A percentile compares a stretch with the other conserved stretches of the same genome.
phyloP scores from a whole-genome alignment of 2,113 vertebrate species.

The Anolis sagrei region DNA sequence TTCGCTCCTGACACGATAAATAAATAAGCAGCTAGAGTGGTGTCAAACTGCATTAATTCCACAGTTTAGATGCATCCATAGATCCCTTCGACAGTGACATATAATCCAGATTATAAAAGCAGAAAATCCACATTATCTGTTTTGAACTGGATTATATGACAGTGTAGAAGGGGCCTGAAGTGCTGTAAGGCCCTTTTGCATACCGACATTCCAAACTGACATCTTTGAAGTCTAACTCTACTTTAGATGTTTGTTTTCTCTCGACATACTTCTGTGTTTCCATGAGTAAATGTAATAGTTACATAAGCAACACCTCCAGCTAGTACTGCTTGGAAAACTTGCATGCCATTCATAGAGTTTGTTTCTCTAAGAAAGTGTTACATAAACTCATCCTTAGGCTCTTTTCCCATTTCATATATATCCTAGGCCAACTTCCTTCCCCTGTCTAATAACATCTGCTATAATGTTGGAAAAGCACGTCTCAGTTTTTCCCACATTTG shows the following conservation, averaged over 20 bases:
- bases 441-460: neutral
- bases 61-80: too few relatives aligned
- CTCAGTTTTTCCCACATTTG: neutral
- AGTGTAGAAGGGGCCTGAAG: too few relatives aligned
- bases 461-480: neutral
- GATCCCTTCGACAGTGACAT: too few relatives aligned
- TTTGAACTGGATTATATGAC: too few relatives aligned
- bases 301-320: neutral
- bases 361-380: constrained; percentile 8
- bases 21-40: too few relatives aligned
- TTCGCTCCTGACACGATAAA: too few relatives aligned
- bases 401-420: neutral
- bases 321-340: neutral
- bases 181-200: too few relatives aligned
- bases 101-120: too few relatives aligned
- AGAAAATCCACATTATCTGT: too few relatives aligned
- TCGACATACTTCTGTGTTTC: neutral
- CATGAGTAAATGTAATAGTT: neutral
- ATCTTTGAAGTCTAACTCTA: too few relatives aligned
- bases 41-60: too few relatives aligned
- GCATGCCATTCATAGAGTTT: neutral
- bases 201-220: too few relatives aligned
- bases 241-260: neutral
- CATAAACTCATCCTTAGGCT: neutral
- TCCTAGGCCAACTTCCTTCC: neutral